Percentiles rank a stretch among this genome's conserved stretches.
Evolutionary conservation across 2,888 invertebrate genomes (phyloP).

Genomic region (Pristionchus arcanus): DNA sequence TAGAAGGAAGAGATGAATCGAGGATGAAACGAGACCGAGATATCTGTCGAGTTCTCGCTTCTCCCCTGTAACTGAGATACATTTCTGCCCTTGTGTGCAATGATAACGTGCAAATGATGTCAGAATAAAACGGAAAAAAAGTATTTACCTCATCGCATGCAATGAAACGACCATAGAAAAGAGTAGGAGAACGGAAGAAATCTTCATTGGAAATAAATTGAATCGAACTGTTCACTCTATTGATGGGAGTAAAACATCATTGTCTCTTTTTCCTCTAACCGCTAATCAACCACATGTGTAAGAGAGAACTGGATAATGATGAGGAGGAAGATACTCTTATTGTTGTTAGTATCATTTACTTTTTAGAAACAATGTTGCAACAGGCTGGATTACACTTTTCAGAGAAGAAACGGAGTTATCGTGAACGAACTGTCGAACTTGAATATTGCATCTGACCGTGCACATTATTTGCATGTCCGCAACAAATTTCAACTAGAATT

Average conservation of each 20-base stretch:
- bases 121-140: too few species aligned
- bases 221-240: slow-evolving; percentile 9
- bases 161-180: not conserved
- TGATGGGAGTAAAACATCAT: slow-evolving; percentile 37
- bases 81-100: not conserved
- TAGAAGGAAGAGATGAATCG: not conserved
- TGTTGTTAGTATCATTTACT: too few species aligned
- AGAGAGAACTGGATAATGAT: slow-evolving; percentile 32
- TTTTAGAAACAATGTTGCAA: too few species aligned
- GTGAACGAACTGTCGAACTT: too few species aligned
- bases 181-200: not conserved
- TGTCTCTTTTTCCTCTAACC: slow-evolving; percentile 51
- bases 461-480: too few species aligned
- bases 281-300: slow-evolving; percentile 47
- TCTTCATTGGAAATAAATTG: not conserved
- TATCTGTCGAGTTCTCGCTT: slow-evolving; percentile 14
- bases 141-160: slow-evolving; percentile 5
- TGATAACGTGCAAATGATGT: not conserved
- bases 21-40: slow-evolving; percentile 11
- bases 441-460: too few species aligned
- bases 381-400: too few species aligned
- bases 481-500: too few species aligned
- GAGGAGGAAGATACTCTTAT: not conserved
- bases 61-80: slow-evolving; percentile 42
- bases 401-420: too few species aligned